phyloP scores from a whole-genome alignment of 2,113 vertebrate species.

The Eulemur rufifrons region DNA sequence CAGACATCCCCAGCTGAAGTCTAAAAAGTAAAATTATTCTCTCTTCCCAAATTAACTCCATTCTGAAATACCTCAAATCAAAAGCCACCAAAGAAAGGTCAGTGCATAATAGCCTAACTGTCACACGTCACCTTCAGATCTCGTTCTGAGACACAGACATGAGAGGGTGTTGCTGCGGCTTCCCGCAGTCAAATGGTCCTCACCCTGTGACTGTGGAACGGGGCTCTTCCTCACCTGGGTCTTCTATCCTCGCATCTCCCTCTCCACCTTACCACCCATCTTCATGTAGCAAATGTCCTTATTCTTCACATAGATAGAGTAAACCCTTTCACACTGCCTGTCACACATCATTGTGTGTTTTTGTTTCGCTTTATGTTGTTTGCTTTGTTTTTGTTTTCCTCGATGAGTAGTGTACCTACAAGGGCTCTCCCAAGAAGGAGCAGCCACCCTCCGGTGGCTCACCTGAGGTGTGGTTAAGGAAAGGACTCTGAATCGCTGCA shows the following conservation, averaged over 20 bases:
- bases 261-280: accelerated
- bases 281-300: neutral
- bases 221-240: neutral
- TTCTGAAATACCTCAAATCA: neutral
- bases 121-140: neutral
- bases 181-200: accelerated
- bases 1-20: neutral
- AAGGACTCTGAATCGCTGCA: neutral
- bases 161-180: too few species aligned
- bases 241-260: neutral
- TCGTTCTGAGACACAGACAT: neutral
- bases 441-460: neutral
- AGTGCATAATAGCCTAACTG: neutral
- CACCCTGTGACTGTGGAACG: neutral
- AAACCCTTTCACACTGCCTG: neutral
- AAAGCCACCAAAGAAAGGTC: neutral
- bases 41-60: neutral
- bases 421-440: neutral
- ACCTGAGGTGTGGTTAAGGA: neutral
- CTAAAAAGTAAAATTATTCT: neutral
- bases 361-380: neutral
- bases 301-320: accelerated
- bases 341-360: accelerated
- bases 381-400: neutral
- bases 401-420: neutral